Conservation (phyloP, 1,140 invertebrate species). For the Drosophila pallidifrons region DNA sequence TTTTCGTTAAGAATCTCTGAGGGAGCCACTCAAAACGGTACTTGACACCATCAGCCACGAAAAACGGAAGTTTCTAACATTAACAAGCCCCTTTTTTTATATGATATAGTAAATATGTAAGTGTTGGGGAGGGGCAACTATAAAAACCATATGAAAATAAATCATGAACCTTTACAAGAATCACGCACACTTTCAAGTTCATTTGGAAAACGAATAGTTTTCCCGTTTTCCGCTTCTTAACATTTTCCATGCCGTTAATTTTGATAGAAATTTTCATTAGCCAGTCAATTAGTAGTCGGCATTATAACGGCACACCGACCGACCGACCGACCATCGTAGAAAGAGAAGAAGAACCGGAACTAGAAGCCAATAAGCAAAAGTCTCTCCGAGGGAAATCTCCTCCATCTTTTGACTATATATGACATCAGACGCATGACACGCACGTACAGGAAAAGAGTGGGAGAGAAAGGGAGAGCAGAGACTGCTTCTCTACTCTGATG, state of each 20-base stretch:
- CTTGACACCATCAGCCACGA: slow-evolving; percentile 12
- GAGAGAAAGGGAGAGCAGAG: not conserved
- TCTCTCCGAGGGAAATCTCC: slow-evolving; percentile 42
- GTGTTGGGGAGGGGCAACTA: slow-evolving; percentile 6
- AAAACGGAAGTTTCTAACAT: slow-evolving; percentile 28
- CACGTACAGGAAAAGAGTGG: not conserved
- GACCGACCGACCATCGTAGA: not conserved
- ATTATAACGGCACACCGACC: slow-evolving; percentile 63
- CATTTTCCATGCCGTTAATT: slow-evolving; percentile 73
- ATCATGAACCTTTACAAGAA: slow-evolving; percentile 30
- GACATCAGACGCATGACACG: slow-evolving; percentile 47
- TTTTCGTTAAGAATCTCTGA: not conserved
- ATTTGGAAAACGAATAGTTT: slow-evolving; percentile 41
- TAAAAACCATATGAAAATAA: slow-evolving; percentile 33
- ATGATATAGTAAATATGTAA: not conserved
- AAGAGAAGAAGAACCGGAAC: slow-evolving; percentile 61
- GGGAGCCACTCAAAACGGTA: not conserved
- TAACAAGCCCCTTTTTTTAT: slow-evolving; percentile 31
- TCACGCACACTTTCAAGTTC: slow-evolving; percentile 55
- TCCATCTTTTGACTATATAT: slow-evolving; percentile 20
- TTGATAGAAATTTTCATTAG: slow-evolving; percentile 71
- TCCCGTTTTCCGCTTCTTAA: slow-evolving; percentile 10
- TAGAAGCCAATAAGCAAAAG: slow-evolving; percentile 60
- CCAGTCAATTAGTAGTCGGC: slow-evolving; percentile 70
- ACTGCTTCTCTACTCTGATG: slow-evolving; percentile 33